Evolutionary conservation across 2,797 vertebrate species (phyloP), one percentile per base, ranked within the genome.

Genomic region (Harpagifer antarcticus): DNA sequence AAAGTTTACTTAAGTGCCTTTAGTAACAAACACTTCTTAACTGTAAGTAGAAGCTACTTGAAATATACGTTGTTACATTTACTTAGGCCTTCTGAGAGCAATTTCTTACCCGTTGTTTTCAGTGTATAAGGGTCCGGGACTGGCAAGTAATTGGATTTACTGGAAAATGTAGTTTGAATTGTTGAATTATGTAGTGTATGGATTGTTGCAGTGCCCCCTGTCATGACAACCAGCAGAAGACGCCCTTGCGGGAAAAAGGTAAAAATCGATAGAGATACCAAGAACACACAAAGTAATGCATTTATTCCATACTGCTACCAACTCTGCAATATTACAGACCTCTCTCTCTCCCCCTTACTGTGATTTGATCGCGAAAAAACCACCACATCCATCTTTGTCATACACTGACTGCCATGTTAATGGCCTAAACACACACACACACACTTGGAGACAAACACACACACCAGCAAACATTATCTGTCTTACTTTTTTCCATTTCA

Each of bases 361-460:
- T 89, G 89, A 92, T 90, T 83, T 79, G 85, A 86, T 88, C 52
- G 19, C 71, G 73, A 62, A 62, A 8, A 80, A 57, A 57, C 66
- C 58, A 57, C 75, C 68, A 75, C 90, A 93, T 94, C 88, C 85
- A 89, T 94, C 93, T 91, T 84, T 91, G 90, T 83, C 90, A 81
- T 66, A 81, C 70, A 62, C 74, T 67, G 65, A 83, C 84, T 89
- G 88, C 81, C 76, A 88, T 89, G 77, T 88, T 91, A 83, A 82
- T 74, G 73, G 78, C 52, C 74, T 52, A 23, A 60, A 84, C 58
- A 76, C 72, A 81, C 68, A 71, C 68, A 68, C 49, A 31, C 6
- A 14, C 61, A 37, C 47, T 37, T 1, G 3, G 33, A n/a, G 4
- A 33, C 3, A 31, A 31, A 33, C 31, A 33, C 31, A 58, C 9